Base-by-base conservation (phyloP, 53 echinoderm and acorn worm genomes). In the Glandiceps talaboti region DNA sequence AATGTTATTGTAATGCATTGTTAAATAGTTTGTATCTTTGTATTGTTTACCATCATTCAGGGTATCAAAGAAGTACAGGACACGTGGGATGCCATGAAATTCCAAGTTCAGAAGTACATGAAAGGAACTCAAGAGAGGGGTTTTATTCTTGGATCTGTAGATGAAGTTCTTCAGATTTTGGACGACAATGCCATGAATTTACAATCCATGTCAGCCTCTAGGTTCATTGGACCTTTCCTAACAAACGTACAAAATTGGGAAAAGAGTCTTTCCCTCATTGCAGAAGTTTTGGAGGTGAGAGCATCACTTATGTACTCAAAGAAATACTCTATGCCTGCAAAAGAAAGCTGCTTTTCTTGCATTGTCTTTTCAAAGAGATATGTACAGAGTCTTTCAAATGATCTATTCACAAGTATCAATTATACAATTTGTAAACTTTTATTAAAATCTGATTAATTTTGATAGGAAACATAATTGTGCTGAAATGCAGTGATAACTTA, bases 141-240 rank as follows among this genome's bases (percentile, higher is more conserved):
- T 74, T 84, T 83, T 86, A 99, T 99, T 82, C 86, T 99, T 25
- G 99, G 99, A 14, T 86, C 99, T 0, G 99, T 99, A 75, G 99
- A 99, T 45, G 99, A 99, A 76, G 91, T 99, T 73, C 85, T 99
- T 84, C 99, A 99, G 91, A 99, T 88, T 28, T 84, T 99, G 76
- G 99, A 99, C 72, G 99, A 99, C 28, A 99, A 99, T 83, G 87
- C 99, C 80, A 99, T 99, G 99, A 99, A 99, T 30, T 89, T 99
- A 1, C 99, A 99, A 90, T 93, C 93, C 81, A 99, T 99, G 99
- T 99, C 99, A 0, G 99, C 99, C 27, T 99, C 99, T 12, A 85
- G 99, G 64, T 99, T 99, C 81, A 91, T 99, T 33, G 99, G 99
- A 29, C 99, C 99, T 12, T 99, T 99, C 91, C 85, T 99, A 29